Conservation (phyloP, 2,113 vertebrate genomes). For the Genyomyrus donnyi region DNA sequence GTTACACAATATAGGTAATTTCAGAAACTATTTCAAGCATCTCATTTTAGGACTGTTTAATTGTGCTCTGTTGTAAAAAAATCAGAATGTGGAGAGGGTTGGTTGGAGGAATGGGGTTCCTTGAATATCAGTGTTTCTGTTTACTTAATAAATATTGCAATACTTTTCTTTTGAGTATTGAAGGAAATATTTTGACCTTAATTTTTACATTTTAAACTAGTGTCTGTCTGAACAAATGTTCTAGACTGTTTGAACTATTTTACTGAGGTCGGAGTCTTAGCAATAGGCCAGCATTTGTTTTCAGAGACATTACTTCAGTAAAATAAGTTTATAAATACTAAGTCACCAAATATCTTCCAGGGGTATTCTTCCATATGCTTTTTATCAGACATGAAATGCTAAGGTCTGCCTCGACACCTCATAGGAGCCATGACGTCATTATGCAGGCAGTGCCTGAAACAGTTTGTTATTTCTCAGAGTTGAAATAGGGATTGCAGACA, state of each 20-base stretch:
- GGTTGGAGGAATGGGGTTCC: neutral
- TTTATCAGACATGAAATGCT: conserved; percentile 5
- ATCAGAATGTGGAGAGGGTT: neutral
- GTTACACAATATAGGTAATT: neutral
- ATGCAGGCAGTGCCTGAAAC: neutral
- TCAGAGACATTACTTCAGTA: conserved; percentile 24
- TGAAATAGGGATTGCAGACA: neutral
- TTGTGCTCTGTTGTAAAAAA: neutral
- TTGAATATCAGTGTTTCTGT: neutral
- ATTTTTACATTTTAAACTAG: neutral
- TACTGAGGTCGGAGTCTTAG: neutral
- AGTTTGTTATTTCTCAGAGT: neutral
- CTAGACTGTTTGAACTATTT: neutral
- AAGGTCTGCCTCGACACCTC: neutral
- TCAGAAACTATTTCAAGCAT: neutral
- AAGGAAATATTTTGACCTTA: neutral
- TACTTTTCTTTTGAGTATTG: neutral
- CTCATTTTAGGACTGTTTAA: neutral
- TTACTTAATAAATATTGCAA: neutral
- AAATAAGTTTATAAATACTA: conserved; percentile 4
- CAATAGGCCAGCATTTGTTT: neutral
- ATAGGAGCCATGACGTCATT: conserved; percentile 14
- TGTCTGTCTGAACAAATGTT: neutral
- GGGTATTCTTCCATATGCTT: conserved; percentile 2
- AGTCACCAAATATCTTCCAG: neutral